These are phyloP conservation scores for Holothuria scabra DNA, from an alignment of 53 echinoderm and acorn worm species.

Conservation along the genomic window DNA sequence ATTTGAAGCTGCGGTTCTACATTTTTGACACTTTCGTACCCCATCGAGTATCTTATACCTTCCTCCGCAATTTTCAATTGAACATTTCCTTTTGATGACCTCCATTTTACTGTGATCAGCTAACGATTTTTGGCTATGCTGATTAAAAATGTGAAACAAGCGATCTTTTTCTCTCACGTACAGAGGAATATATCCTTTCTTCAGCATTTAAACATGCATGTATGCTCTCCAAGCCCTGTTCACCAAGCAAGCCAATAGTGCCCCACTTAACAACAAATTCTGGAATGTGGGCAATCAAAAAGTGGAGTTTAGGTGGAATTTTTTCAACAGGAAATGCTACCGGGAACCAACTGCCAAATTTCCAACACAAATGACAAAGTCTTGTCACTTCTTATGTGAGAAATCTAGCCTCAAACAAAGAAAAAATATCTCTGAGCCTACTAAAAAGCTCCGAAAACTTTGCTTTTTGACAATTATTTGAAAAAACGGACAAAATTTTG, in stretches of 20 bases:
- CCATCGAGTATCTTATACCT: background rate
- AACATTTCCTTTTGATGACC: background rate
- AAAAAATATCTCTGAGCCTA: background rate
- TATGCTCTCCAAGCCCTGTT: constrained; percentile 39
- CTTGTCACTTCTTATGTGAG: background rate
- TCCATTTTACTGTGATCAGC: background rate
- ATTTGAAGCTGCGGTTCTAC: too few relatives aligned
- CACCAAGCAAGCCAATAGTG: constrained; percentile 19
- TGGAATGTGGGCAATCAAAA: constrained; percentile 40
- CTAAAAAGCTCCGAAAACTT: background rate
- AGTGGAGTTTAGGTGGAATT: constrained; percentile 22
- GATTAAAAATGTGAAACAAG: constrained; percentile 5
- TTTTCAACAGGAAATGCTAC: constrained; percentile 13
- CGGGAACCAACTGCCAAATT: constrained; percentile 58
- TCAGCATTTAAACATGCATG: constrained; percentile 36
- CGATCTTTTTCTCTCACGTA: background rate
- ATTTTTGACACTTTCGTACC: background rate
- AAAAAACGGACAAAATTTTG: background rate
- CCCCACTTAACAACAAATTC: constrained; percentile 12
- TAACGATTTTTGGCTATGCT: background rate
- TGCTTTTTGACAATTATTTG: background rate
- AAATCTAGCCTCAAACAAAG: background rate
- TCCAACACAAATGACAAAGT: constrained; percentile 36
- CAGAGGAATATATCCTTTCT: background rate
- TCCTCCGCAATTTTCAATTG: background rate